A percentile compares a stretch with the other conserved stretches of the same genome.
Conservation (phyloP, 1,140 invertebrate genomes). For the Pantala flavescens region DNA sequence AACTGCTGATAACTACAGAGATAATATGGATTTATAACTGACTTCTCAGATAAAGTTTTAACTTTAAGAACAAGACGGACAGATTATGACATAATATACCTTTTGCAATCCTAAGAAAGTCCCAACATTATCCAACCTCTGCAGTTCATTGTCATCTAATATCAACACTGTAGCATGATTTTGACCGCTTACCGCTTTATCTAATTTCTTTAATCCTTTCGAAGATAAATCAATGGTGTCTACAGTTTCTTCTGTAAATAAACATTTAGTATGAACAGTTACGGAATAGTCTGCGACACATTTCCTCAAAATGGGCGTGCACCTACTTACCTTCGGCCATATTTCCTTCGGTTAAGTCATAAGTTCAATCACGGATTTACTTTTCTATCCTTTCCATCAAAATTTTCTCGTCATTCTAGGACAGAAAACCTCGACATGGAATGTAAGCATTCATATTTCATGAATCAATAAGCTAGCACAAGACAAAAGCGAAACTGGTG, state of each 20-base stretch:
- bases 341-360: neutral
- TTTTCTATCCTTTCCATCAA: neutral
- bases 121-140: constrained; percentile 77
- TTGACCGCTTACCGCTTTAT: constrained; percentile 30
- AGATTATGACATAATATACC: constrained; percentile 38
- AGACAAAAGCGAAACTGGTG: neutral
- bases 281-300: neutral
- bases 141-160: constrained; percentile 76
- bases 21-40: constrained; percentile 21
- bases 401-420: neutral
- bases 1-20: constrained; percentile 62
- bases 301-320: neutral
- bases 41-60: too few species aligned
- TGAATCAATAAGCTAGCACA: neutral
- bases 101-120: constrained; percentile 67
- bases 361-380: neutral
- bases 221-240: constrained; percentile 35
- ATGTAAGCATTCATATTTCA: neutral
- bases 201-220: constrained; percentile 35
- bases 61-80: too few species aligned
- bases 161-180: constrained; percentile 58
- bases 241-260: constrained; percentile 25
- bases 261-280: neutral
- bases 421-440: neutral
- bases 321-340: neutral